Conservation (phyloP, 2,888 invertebrate species). For the Drosophila mulleri region DNA sequence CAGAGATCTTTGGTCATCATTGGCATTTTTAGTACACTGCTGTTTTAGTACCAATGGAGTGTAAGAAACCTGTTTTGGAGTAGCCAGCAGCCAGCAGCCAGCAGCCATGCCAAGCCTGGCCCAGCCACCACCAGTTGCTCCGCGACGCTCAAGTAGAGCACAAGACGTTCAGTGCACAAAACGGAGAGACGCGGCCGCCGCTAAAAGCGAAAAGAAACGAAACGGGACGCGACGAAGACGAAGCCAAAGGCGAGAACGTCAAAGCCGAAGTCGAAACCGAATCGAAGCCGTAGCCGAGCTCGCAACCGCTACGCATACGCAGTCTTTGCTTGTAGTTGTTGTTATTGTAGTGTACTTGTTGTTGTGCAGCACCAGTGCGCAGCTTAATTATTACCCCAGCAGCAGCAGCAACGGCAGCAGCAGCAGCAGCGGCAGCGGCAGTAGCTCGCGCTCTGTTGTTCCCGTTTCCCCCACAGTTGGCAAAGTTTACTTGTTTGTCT, state of each 20-base stretch:
- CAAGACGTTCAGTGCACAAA: constrained; percentile 35
- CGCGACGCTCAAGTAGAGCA: constrained; percentile 76
- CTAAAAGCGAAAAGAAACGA: neutral
- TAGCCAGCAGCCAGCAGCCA: constrained; percentile 44
- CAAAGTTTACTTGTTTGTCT: constrained; percentile 81
- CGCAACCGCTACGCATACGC: constrained; percentile 70
- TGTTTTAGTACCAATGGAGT: constrained; percentile 49
- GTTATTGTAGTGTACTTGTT: constrained; percentile 36
- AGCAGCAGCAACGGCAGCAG: constrained; percentile 10
- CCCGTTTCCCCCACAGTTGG: constrained; percentile 43
- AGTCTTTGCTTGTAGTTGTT: constrained; percentile 44
- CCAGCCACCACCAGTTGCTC: constrained; percentile 61
- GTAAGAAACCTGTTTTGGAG: constrained; percentile 46
- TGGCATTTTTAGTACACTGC: constrained; percentile 58
- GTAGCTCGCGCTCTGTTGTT: constrained; percentile 19
- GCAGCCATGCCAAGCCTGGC: constrained; percentile 21
- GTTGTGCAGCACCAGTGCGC: constrained; percentile 54
- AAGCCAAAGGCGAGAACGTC: neutral
- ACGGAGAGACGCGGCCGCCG: constrained; percentile 11
- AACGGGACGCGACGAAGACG: constrained; percentile 14
- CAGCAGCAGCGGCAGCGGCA: constrained; percentile 14
- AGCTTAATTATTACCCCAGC: constrained; percentile 73
- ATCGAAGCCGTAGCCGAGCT: constrained; percentile 23
- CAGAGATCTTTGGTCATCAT: constrained; percentile 47
- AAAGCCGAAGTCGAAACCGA: constrained; percentile 26